Base-by-base conservation (phyloP, 2,113 vertebrate species). In the Amphiprion ocellaris region DNA sequence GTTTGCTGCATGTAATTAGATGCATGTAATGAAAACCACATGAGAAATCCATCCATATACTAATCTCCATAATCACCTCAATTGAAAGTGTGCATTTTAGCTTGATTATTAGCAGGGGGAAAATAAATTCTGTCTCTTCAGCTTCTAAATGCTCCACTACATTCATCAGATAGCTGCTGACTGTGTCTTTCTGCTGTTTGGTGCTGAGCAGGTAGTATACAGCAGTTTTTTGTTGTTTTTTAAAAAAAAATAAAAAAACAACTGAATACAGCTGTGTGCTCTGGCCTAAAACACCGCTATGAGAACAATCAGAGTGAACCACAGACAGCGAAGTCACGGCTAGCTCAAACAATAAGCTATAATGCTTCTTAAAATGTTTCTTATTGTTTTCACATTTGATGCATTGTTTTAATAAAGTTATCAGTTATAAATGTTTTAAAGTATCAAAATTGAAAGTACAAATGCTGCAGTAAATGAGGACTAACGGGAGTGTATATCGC, bases 91-190 rank as follows among this genome's bases (percentile, higher is more conserved):
- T 41, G 3, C 11, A 49, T 65, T 65, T 30, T 17, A 46, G 6
- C 16, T 30, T 10, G 24, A 12, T 49, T 65, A 49, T 49, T 49
- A 66, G 70, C 17, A 49, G 41, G 30, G 14, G 53, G 46, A 41
- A 61, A 8, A 30, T 54, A 61, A 8, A 30, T 54, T 30, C 17
- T 53, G 12, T 9, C n/a, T 53, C 47, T 74, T 54, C 41, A 5
- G 10, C 17, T 41, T 12, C 41, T 53, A 28, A 74, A 54, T 17
- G 11, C 12, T 55, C 11, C 53, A 19, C n/a, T 69, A 17, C 16
- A 61, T 61, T 47, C 14, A 61, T 62, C 37, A 69, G 37, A 62
- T 63, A 77, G 62, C 7, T 77, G 75, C 19, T 62, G 33, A 63
- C 39, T 47, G 4, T 49, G 15, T 55, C 53, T 10, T 30, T 37